Evolutionary conservation across 2,113 vertebrate genomes (phyloP).

Genomic region (Hippocampus guttulatus): DNA sequence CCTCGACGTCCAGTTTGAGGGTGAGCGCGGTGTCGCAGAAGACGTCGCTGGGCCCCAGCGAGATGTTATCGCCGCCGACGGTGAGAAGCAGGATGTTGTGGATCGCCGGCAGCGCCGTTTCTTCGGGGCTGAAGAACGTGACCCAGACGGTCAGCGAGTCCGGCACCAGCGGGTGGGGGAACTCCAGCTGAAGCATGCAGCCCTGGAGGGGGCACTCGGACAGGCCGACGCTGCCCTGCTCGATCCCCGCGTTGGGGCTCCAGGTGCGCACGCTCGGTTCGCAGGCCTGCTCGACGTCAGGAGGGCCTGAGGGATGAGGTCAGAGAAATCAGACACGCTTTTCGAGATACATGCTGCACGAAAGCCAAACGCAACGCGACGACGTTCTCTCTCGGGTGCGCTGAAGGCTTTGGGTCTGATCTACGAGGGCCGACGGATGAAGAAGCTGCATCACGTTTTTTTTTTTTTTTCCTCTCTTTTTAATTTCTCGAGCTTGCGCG

Average conservation of each 20-base stretch:
- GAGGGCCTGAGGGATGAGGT: constrained; percentile 79
- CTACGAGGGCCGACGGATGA: constrained; percentile 7
- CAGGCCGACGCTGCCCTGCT: constrained; percentile 75
- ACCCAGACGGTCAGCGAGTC: constrained; percentile 93
- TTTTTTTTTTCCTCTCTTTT: constrained; percentile 2
- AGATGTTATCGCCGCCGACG: constrained; percentile 82
- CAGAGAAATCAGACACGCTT: constrained; percentile 3
- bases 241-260: constrained; percentile 89
- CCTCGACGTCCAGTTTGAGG: constrained; percentile 79
- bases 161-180: constrained; percentile 80
- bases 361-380: neutral
- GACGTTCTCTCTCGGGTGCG: neutral
- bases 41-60: constrained; percentile 86
- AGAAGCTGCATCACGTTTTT: constrained; percentile 14
- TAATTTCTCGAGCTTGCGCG: constrained; percentile 5
- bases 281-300: constrained; percentile 93
- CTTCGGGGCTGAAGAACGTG: constrained; percentile 87
- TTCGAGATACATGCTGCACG: neutral
- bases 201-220: constrained; percentile 84
- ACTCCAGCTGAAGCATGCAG: constrained; percentile 94
- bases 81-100: constrained; percentile 89
- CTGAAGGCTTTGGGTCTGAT: neutral
- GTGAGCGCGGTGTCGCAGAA: constrained; percentile 93
- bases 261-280: constrained; percentile 94
- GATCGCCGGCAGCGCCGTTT: constrained; percentile 82